phyloP scores from a whole-genome alignment of 2,797 vertebrate genomes.

The Spinibarbus caldwelli region DNA sequence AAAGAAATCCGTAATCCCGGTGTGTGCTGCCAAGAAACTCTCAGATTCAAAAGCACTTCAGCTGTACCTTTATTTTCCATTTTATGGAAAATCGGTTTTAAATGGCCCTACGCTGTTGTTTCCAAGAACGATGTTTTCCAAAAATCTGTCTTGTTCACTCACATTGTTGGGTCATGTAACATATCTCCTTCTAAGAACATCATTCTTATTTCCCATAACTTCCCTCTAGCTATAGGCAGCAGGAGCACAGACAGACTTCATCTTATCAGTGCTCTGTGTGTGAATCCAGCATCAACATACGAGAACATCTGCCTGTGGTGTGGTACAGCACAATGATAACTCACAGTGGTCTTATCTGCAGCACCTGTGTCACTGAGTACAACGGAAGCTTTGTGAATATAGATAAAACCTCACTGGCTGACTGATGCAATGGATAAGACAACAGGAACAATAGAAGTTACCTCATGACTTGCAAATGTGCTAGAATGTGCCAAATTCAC shows the following conservation, averaged over 20 bases:
- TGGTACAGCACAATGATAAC: slow-evolving; percentile 37
- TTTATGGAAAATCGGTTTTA: slow-evolving; percentile 39
- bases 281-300: not conserved
- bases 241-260: not conserved
- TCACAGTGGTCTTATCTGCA: slow-evolving; percentile 46
- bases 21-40: slow-evolving; percentile 45
- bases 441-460: slow-evolving; percentile 16
- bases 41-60: slow-evolving; percentile 39
- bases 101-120: slow-evolving; percentile 7
- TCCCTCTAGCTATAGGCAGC: not conserved
- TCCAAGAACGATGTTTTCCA: slow-evolving; percentile 23
- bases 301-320: slow-evolving; percentile 16
- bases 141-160: not conserved
- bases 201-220: slow-evolving; percentile 31
- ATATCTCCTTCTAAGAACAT: slow-evolving; percentile 24
- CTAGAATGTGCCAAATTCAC: not conserved
- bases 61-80: slow-evolving; percentile 36
- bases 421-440: slow-evolving; percentile 51
- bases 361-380: slow-evolving; percentile 43
- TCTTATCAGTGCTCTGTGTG: slow-evolving; percentile 30
- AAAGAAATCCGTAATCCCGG: slow-evolving; percentile 26
- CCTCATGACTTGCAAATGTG: slow-evolving; percentile 11
- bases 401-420: slow-evolving; percentile 49
- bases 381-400: slow-evolving; percentile 46
- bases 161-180: slow-evolving; percentile 41